Evolutionary conservation across 2,113 vertebrate species (phyloP).

Genomic region (Leptodactylus fuscus): DNA sequence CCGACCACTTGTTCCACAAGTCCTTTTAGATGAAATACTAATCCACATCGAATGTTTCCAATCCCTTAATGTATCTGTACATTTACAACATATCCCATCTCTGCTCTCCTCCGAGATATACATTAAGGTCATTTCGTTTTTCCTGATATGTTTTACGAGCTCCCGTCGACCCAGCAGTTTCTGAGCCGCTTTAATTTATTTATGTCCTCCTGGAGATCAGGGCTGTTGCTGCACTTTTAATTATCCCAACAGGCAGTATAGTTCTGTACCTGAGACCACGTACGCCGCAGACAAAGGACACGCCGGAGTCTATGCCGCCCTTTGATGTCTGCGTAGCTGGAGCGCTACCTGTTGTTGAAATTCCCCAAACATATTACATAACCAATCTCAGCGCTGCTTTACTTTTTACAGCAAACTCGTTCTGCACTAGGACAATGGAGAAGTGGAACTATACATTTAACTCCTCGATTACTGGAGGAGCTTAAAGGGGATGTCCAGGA

Average conservation of each 20-base stretch:
- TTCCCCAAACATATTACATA: slow-evolving; percentile 6
- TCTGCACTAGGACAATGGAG: not conserved
- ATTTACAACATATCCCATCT: slow-evolving; percentile 34
- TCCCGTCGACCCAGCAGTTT: slow-evolving; percentile 31
- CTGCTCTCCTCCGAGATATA: slow-evolving; percentile 23
- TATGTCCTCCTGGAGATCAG: slow-evolving; percentile 32
- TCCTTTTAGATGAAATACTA: slow-evolving; percentile 48
- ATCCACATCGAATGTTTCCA: slow-evolving; percentile 17
- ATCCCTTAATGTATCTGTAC: slow-evolving; percentile 44
- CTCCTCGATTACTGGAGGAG: not conserved
- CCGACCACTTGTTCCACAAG: slow-evolving; percentile 33
- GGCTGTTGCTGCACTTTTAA: slow-evolving; percentile 37
- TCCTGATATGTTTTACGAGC: slow-evolving; percentile 24
- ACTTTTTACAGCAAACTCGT: not conserved
- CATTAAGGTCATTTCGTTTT: slow-evolving; percentile 43
- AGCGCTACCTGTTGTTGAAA: not conserved
- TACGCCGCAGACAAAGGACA: not conserved
- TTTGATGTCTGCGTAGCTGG: not conserved
- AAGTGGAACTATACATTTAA: not conserved
- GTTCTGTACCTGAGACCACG: not conserved
- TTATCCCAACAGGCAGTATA: slow-evolving; percentile 24
- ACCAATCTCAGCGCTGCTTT: not conserved
- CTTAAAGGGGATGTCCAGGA: no score
- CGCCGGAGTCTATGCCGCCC: not conserved
- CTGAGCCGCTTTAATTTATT: slow-evolving; percentile 40